Conservation (phyloP, 2,113 vertebrate genomes). For the Ictidomys tridecemlineatus region DNA sequence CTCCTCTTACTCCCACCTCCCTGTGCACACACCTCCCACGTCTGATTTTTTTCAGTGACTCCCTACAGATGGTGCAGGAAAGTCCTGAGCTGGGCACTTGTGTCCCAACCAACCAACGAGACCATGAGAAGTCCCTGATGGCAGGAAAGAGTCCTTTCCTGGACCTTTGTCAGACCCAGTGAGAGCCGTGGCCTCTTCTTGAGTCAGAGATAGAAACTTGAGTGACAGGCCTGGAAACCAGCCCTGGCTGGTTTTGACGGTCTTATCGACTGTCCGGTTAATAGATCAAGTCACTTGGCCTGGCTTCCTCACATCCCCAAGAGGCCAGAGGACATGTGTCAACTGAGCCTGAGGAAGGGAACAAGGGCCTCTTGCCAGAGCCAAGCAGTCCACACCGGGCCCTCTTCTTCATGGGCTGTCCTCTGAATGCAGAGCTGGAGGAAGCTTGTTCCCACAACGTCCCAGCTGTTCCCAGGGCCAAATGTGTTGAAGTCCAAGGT, state of each 20-base stretch:
- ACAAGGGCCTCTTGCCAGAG: too few species aligned
- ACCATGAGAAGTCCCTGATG: background rate
- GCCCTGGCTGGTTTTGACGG: too few species aligned
- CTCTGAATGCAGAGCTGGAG: background rate
- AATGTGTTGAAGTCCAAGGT: rapidly evolving
- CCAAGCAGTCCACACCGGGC: too few species aligned
- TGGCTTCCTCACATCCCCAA: too few species aligned
- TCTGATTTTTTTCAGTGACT: background rate
- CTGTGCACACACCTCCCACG: background rate
- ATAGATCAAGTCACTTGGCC: too few species aligned
- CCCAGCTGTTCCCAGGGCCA: background rate
- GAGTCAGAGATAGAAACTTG: background rate
- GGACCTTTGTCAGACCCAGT: background rate
- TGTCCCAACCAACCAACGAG: background rate
- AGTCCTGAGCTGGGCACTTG: background rate
- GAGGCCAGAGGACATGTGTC: too few species aligned
- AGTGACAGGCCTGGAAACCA: background rate
- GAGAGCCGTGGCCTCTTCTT: background rate
- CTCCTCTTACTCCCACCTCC: too few species aligned
- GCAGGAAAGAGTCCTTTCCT: background rate
- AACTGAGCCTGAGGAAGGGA: too few species aligned
- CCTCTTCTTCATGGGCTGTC: too few species aligned
- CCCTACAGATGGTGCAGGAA: background rate
- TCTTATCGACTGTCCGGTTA: too few species aligned
- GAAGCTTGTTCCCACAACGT: background rate